phyloP scores from a whole-genome alignment of 2,113 vertebrate genomes.

The Seriola dumerili region DNA sequence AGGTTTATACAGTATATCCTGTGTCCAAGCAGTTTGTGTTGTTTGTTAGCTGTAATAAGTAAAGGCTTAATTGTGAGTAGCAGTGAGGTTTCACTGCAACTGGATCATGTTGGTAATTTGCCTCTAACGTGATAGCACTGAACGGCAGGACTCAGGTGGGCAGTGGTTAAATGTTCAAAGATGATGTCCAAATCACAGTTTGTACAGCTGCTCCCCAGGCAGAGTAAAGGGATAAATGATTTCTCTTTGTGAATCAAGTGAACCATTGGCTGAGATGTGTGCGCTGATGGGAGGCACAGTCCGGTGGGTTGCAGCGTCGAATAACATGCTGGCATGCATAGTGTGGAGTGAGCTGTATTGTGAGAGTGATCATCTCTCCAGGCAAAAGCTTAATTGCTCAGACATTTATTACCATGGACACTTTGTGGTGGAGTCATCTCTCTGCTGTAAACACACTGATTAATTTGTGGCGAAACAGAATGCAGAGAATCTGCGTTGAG shows the following conservation, averaged over 20 bases:
- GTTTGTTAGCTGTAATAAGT: conserved; percentile 25
- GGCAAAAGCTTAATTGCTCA: conserved; percentile 41
- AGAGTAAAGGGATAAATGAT: conserved; percentile 41
- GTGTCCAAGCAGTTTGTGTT: background rate
- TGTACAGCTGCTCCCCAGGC: conserved; percentile 72
- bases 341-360: conserved; percentile 22
- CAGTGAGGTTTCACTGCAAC: conserved; percentile 45
- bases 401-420: conserved; percentile 45
- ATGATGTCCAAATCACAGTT: conserved; percentile 55
- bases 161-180: conserved; percentile 52
- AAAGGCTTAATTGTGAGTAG: conserved; percentile 32
- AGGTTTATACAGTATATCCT: background rate
- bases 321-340: conserved; percentile 33
- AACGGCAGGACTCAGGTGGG: conserved; percentile 70
- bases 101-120: conserved; percentile 51
- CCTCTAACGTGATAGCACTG: conserved; percentile 34
- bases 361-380: conserved; percentile 39
- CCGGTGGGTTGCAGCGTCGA: conserved; percentile 26
- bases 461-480: conserved; percentile 40
- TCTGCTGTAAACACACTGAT: conserved; percentile 29
- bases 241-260: conserved; percentile 55
- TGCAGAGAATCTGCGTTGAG: conserved; percentile 5
- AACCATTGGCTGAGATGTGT: conserved; percentile 31
- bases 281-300: conserved; percentile 42
- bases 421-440: conserved; percentile 37